Conservation (phyloP, 2,113 vertebrate species). For the Seriola aureovittata region DNA sequence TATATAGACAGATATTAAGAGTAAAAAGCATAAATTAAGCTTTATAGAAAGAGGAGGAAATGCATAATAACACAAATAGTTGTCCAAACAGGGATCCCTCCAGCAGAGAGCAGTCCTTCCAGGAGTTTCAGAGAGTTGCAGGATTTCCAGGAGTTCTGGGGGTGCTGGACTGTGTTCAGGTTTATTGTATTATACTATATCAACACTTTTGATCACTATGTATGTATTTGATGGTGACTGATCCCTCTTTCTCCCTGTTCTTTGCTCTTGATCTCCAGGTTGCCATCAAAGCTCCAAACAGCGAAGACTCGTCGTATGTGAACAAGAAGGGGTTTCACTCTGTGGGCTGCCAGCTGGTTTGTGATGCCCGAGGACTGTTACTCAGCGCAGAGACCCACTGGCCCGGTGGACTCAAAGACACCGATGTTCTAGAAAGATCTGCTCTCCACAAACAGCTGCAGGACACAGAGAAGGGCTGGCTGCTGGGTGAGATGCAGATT, state of each 20-base stretch:
- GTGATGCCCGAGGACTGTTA: slow-evolving; percentile 90
- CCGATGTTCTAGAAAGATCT: slow-evolving; percentile 88
- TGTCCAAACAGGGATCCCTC: slow-evolving; percentile 83
- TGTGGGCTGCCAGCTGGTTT: slow-evolving; percentile 94
- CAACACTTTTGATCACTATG: background rate
- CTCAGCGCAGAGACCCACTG: slow-evolving; percentile 93
- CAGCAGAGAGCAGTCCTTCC: slow-evolving; percentile 86
- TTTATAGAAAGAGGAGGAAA: background rate
- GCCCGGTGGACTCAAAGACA: slow-evolving; percentile 91
- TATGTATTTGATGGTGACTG: background rate
- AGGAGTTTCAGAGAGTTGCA: slow-evolving; percentile 92
- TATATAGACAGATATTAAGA: background rate
- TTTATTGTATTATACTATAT: background rate
- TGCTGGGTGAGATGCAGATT: slow-evolving; percentile 88
- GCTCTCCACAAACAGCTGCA: slow-evolving; percentile 84
- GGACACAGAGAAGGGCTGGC: slow-evolving; percentile 89
- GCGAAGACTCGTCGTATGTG: slow-evolving; percentile 93
- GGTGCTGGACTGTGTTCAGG: slow-evolving; percentile 91
- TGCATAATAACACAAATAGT: background rate
- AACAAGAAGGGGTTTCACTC: slow-evolving; percentile 96
- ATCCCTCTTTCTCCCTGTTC: background rate
- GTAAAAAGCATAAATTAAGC: background rate
- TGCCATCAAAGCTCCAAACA: slow-evolving; percentile 95
- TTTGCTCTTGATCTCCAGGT: slow-evolving; percentile 78
- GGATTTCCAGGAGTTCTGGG: slow-evolving; percentile 93